phyloP scores from a whole-genome alignment of 2,113 vertebrate species.

The Callopanchax toddi region DNA sequence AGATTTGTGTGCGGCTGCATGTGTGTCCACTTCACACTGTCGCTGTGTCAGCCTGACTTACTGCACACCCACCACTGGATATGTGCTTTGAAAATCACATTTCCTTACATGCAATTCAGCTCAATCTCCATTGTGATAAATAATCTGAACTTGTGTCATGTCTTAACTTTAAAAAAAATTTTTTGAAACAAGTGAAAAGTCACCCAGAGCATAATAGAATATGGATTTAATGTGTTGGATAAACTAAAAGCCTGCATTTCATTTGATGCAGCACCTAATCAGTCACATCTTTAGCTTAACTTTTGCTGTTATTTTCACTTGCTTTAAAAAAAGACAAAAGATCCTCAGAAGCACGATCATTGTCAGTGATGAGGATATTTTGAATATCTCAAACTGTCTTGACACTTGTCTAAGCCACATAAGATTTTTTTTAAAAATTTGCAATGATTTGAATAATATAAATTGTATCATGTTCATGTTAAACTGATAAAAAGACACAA shows the following conservation, averaged over 20 bases:
- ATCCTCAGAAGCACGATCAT: slow-evolving; percentile 1
- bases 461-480: too few species aligned
- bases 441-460: background rate
- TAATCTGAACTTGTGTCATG: background rate
- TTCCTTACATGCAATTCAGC: slow-evolving; percentile 9
- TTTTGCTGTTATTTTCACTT: slow-evolving; percentile 1
- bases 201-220: background rate
- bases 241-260: background rate
- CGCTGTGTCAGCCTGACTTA: slow-evolving; percentile 57
- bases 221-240: background rate
- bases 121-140: slow-evolving; percentile 6
- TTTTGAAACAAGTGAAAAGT: slow-evolving; percentile 10
- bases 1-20: slow-evolving; percentile 66
- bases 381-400: background rate
- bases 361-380: background rate
- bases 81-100: slow-evolving; percentile 29
- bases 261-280: background rate
- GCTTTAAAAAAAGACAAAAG: slow-evolving; percentile 6
- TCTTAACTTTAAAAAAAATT: slow-evolving; percentile 7
- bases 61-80: slow-evolving; percentile 37
- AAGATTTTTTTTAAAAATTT: slow-evolving; percentile 1
- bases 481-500: too few species aligned
- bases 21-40: slow-evolving; percentile 71
- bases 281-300: background rate
- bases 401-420: background rate